A percentile compares a stretch with the other conserved stretches of the same genome.
phyloP scores from a whole-genome alignment of 2,113 vertebrate genomes.

The Megaptera novaeangliae region DNA sequence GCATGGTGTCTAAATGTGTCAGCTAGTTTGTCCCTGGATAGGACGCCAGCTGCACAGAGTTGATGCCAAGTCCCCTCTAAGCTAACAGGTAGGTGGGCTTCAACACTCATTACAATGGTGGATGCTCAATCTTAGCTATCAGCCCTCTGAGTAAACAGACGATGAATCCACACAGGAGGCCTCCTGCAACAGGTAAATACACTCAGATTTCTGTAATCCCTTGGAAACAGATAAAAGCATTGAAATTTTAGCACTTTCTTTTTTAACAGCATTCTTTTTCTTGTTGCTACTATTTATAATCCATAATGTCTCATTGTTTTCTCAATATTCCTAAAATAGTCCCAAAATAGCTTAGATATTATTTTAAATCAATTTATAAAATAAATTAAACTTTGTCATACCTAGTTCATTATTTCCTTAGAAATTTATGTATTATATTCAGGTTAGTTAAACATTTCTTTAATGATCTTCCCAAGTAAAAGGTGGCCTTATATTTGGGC shows the following conservation, averaged over 20 bases:
- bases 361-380: conserved; percentile 24
- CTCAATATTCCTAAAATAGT: not conserved
- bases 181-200: not conserved
- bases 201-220: not conserved
- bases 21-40: not conserved
- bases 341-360: not conserved
- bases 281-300: not conserved
- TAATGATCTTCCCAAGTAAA: not conserved
- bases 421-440: not conserved
- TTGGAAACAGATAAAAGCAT: not conserved
- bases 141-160: not conserved
- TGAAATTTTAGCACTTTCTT: not conserved
- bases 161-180: not conserved
- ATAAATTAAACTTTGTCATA: not conserved
- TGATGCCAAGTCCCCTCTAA: not conserved
- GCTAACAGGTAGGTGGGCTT: not conserved
- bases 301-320: not conserved
- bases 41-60: not conserved
- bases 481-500: not conserved
- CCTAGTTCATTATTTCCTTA: not conserved
- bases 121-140: not conserved
- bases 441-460: not conserved
- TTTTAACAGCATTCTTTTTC: conserved; percentile 8
- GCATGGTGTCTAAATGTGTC: not conserved
- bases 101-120: not conserved